Base-by-base conservation (phyloP, 2,888 invertebrate species). In the Drosophila rellima region DNA sequence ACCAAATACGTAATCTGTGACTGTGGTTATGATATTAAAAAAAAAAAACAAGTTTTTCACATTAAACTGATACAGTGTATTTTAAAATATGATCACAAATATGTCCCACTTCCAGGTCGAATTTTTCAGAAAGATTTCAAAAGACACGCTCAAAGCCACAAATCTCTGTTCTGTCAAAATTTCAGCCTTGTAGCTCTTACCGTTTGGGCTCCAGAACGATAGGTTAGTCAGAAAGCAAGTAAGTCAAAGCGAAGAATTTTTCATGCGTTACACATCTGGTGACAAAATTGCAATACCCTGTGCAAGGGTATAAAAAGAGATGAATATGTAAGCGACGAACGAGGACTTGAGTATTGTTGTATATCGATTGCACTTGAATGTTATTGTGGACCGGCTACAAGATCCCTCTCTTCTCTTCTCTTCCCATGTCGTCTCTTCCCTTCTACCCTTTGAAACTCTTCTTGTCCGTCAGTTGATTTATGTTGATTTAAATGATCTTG, bases 301-400 rank as follows among this genome's bases (percentile, higher is more conserved):
- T 15, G 31, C 15, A 13, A 40, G 54, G 3, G 54, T 40, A 54
- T 26, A 15, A 15, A 15, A 45, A 2, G 18, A 48, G 31, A 48
- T 48, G 31, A 48, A 48, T 33, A 48, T 48, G 48, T 33, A 48
- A 48, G 44, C 35, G 15, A 37, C 29, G 37, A 20, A 29, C 44
- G 39, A 52, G 71, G 52, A 78, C 63, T 67, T 61, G 62, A 54
- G 60, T 82, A 52, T 70, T 50, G 70, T 20, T 42, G 54, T 42
- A 31, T 73, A 86, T 86, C 74, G 78, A 81, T 81, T 70, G 83
- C 86, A 85, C 76, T 82, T 72, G 42, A 64, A 73, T 63, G 47
- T 57, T 51, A 42, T 48, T 40, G 23, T 35, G 33, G 37, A 37
- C 51, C 35, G 11, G 11, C 33, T 52, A 33, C 48, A 33, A 15